A percentile compares a stretch with the other conserved stretches of the same genome.
phyloP scores from a whole-genome alignment of 2,113 vertebrate species.

The Odontophorus gujanensis region DNA sequence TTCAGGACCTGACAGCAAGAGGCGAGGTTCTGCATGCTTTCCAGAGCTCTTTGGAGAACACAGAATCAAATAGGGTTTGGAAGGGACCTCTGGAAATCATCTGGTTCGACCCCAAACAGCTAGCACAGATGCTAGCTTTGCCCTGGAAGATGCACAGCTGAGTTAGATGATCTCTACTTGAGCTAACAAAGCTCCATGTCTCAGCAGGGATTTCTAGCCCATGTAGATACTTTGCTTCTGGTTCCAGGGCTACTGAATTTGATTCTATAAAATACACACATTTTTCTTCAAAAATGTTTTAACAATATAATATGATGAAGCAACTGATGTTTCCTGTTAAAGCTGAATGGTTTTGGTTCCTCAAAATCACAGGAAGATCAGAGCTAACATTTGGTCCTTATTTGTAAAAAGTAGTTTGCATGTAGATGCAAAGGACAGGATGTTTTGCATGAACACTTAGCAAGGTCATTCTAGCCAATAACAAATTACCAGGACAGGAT shows the following conservation, averaged over 20 bases:
- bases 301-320: not conserved
- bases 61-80: too few species aligned
- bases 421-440: not conserved
- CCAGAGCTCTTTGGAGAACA: not conserved
- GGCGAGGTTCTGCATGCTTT: not conserved
- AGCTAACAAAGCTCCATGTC: not conserved
- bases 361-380: not conserved
- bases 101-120: too few species aligned
- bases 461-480: not conserved
- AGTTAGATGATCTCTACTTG: not conserved
- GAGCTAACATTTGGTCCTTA: rapidly evolving
- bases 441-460: not conserved
- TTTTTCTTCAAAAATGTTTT: not conserved
- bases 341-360: not conserved
- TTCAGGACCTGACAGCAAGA: not conserved
- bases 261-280: not conserved
- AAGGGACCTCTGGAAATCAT: too few species aligned
- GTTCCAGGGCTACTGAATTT: not conserved
- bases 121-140: not conserved
- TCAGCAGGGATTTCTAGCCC: not conserved
- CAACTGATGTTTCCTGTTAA: not conserved
- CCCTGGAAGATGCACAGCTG: not conserved
- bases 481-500: not conserved
- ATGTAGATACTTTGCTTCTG: not conserved
- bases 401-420: not conserved